Evolutionary conservation across 1,140 invertebrate species (phyloP), one percentile per base, ranked within the genome.

Genomic region (Megathymus violae): DNA sequence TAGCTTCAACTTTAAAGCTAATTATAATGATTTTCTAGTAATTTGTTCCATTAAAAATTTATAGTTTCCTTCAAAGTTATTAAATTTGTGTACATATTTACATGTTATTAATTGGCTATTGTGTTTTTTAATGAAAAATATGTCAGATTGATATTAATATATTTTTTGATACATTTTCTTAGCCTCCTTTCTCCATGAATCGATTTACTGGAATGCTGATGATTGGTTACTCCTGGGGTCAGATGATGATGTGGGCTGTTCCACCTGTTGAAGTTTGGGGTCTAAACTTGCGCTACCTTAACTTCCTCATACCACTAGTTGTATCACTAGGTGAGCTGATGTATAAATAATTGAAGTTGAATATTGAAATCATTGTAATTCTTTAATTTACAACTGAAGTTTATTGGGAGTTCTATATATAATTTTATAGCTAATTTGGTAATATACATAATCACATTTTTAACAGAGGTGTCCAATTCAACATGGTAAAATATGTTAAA

Each of bases 161-260:
- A 46, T 48, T 64, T 19, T 4, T 69, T 43, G 4, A 34, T 31
- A n/a, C n/a, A 11, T 51, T 75, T 68, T 91, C 92, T 50, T 86
- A 96, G 94, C 97, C 97, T 4, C 94, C 95, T 31, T 96, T 96
- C 82, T 96, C 95, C 9, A 93, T 94, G 17, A 93, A 94, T 34
- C 92, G 97, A 50, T 97, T 97, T 76, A 89, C 94, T 50, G 96
- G 95, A 4, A 94, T 95, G 79, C 86, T 97, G 27, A 92, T 96
- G 73, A 94, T 97, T 38, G 95, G 95, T 1, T 96, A 96, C 77
- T 89, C 97, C 0, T 97, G 97, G 93, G 96, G 94, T 0, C 95
- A 96, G 74, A 80, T 98, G 25, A 88, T 95, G 56, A 91, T 93
- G 52, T 88, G 94, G 41, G 96, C 97, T 0, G 94, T 98, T 46